Evolutionary conservation across 2,888 invertebrate species (phyloP), one percentile per base, ranked within the genome.

Genomic region (Mesorhabditis belari): DNA sequence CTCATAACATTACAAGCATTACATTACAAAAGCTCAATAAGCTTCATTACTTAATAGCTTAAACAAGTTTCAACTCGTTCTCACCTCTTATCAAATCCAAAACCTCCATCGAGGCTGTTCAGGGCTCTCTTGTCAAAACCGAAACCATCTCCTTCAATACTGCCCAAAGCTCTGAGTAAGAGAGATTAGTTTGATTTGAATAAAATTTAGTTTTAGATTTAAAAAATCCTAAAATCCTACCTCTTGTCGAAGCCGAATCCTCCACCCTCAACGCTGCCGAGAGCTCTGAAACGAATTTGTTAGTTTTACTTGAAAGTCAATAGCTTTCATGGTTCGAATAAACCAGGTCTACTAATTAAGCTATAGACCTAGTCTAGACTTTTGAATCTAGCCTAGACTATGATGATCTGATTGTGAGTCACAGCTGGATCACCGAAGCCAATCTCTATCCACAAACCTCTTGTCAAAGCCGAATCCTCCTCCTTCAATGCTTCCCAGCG

Each of bases 381-480:
- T n/a, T n/a, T n/a, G n/a, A n/a, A n/a, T n/a, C n/a, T n/a, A n/a
- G n/a, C n/a, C n/a, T n/a, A n/a, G n/a, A n/a, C n/a, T n/a, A n/a
- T n/a, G n/a, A n/a, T n/a, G n/a, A n/a, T n/a, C n/a, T n/a, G n/a
- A n/a, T n/a, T 28, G 28, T 4, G 9, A 24, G 26, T n/a, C 4
- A 9, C 24, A n/a, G 9, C 24, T 23, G 9, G 5, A 57, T 49
- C 19, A 4, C 4, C 28, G 4, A 17, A 25, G 3, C 50, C 59
- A 52, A 35, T 65, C 61, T 4, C 61, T 26, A 24, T 62, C 65
- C 4, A 62, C 29, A 6, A 12, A 57, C 57, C 57, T 55, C 52
- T 66, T 66, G 29, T 64, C 64, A 49, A 66, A 70, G 9, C 69
- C 69, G 49, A 70, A 70, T 23, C 69, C 69, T 6, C 25, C 51